Conservation (phyloP, 2,888 invertebrate species). For the Ganaspis brasiliensis region DNA sequence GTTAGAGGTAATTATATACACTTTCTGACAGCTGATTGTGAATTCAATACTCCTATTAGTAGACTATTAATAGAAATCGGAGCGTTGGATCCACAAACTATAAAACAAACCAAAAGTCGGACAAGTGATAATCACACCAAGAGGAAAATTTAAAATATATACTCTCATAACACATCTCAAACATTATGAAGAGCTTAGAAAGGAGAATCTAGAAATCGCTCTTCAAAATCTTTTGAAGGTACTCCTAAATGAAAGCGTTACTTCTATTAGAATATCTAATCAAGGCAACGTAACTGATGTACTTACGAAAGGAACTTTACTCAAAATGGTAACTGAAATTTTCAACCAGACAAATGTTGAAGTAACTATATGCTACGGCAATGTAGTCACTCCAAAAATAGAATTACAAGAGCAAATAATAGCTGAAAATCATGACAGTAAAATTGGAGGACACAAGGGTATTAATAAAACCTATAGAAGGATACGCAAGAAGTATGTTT, state of each 20-base stretch:
- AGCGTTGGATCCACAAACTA: neutral
- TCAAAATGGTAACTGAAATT: neutral
- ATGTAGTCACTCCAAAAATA: neutral
- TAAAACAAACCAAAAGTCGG: neutral
- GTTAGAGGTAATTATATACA: slow-evolving; percentile 43
- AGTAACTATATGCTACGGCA: slow-evolving; percentile 41
- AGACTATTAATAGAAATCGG: slow-evolving; percentile 27
- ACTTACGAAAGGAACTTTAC: neutral
- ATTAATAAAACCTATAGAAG: slow-evolving; percentile 54
- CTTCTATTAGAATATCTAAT: neutral
- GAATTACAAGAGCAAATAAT: slow-evolving; percentile 44
- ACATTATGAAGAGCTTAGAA: neutral
- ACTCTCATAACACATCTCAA: slow-evolving; percentile 10
- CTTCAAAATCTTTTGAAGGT: neutral
- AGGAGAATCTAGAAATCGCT: neutral
- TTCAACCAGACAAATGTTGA: neutral
- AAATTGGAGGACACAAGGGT: slow-evolving; percentile 61
- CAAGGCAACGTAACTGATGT: neutral
- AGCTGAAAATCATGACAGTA: slow-evolving; percentile 50
- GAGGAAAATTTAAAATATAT: slow-evolving; percentile 23
- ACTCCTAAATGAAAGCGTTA: neutral
- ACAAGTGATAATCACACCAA: slow-evolving; percentile 19
- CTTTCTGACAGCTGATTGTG: slow-evolving; percentile 45
- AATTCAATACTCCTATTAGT: slow-evolving; percentile 14
- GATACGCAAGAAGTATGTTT: slow-evolving; percentile 52